A percentile compares a stretch with the other conserved stretches of the same genome.
Evolutionary conservation across 2,888 invertebrate genomes (phyloP).

Genomic region (Drosophila kuntzei): DNA sequence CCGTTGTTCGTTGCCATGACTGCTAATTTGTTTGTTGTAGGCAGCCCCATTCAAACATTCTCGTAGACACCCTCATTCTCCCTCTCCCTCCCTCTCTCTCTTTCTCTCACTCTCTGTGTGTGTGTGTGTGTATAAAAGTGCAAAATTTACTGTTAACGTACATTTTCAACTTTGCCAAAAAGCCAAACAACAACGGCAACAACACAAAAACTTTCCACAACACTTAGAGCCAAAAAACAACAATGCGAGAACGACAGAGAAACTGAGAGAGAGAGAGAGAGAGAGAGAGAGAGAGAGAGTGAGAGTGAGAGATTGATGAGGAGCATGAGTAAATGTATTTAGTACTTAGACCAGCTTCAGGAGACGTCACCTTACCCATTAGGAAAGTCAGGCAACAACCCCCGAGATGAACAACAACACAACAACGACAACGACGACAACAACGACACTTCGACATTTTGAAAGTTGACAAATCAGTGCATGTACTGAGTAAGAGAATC

Average conservation of each 20-base stretch:
- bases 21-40: slow-evolving; percentile 79
- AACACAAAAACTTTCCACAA: slow-evolving; percentile 79
- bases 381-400: slow-evolving; percentile 52
- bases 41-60: slow-evolving; percentile 74
- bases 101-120: background rate
- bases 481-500: slow-evolving; percentile 50
- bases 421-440: slow-evolving; percentile 31
- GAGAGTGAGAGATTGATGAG: background rate
- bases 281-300: too few relatives aligned
- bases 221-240: slow-evolving; percentile 73
- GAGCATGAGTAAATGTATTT: slow-evolving; percentile 73
- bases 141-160: slow-evolving; percentile 79
- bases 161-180: slow-evolving; percentile 80
- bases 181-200: slow-evolving; percentile 79
- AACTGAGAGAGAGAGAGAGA: background rate
- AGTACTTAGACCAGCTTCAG: slow-evolving; percentile 57
- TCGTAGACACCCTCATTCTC: slow-evolving; percentile 48
- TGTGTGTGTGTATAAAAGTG: slow-evolving; percentile 57
- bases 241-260: slow-evolving; percentile 43
- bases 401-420: slow-evolving; percentile 46
- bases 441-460: slow-evolving; percentile 79
- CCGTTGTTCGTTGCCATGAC: slow-evolving; percentile 72
- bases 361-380: slow-evolving; percentile 67
- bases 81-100: slow-evolving; percentile 8
- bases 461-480: slow-evolving; percentile 83